These are phyloP conservation scores for Brachyhypopomus gauderio DNA, from an alignment of 2,113 vertebrate species.

Conservation along the genomic window DNA sequence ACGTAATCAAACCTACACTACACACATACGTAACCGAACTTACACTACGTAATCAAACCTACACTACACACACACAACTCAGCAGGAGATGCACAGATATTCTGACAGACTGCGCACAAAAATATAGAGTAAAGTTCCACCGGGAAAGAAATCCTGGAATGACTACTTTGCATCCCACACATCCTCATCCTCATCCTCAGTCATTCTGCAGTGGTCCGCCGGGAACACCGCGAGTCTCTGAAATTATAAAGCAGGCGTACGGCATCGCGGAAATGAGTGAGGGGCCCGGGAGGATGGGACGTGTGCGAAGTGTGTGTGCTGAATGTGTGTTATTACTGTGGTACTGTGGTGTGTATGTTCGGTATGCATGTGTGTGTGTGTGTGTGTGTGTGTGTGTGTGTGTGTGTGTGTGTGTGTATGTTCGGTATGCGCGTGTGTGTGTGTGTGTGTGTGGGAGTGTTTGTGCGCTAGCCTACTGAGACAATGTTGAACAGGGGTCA, in stretches of 20 bases:
- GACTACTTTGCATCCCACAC: constrained; percentile 43
- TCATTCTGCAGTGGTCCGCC: constrained; percentile 29
- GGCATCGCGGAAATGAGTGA: constrained; percentile 37
- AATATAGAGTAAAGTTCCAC: constrained; percentile 23
- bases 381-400: neutral
- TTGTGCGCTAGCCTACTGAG: neutral
- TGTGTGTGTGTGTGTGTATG: neutral
- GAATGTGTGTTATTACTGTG: neutral
- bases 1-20: too few relatives aligned
- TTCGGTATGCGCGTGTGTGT: neutral
- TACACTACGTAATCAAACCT: too few relatives aligned
- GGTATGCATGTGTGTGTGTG: too few relatives aligned
- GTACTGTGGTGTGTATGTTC: too few relatives aligned
- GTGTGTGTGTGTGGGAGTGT: neutral
- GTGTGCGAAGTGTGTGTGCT: neutral
- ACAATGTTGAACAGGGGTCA: neutral
- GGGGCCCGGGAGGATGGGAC: neutral
- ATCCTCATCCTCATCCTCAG: constrained; percentile 35
- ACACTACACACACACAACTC: neutral
- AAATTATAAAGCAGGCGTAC: constrained; percentile 43
- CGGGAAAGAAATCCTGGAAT: constrained; percentile 39
- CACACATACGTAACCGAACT: neutral
- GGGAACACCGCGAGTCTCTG: constrained; percentile 29
- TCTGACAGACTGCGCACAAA: constrained; percentile 35
- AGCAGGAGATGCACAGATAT: constrained; percentile 6